These are phyloP conservation scores for Drosophila baimaii DNA, from an alignment of 1,140 invertebrate species.

Conservation along the genomic window DNA sequence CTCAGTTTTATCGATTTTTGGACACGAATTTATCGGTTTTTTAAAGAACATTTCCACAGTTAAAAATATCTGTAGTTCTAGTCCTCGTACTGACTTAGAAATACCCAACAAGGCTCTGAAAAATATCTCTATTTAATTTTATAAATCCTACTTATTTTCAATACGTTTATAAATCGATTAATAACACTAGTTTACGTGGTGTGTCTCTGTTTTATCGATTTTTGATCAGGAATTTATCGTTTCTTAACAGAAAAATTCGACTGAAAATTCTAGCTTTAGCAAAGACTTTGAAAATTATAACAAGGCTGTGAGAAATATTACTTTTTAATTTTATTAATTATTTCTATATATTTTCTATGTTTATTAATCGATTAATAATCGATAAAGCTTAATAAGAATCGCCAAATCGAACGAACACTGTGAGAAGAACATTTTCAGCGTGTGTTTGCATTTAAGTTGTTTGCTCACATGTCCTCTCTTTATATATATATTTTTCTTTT, in stretches of 20 bases:
- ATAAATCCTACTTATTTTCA: neutral
- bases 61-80: too few species aligned
- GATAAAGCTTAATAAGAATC: neutral
- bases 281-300: neutral
- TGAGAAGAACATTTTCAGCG: conserved; percentile 18
- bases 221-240: neutral
- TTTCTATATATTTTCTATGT: neutral
- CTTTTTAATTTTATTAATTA: too few species aligned
- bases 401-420: neutral
- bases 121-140: too few species aligned
- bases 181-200: neutral
- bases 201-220: neutral
- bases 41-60: neutral
- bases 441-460: conserved; percentile 51
- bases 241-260: neutral
- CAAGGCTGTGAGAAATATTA: neutral
- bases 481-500: neutral
- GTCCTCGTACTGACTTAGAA: neutral
- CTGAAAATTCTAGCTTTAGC: accelerated
- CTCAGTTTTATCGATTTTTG: neutral
- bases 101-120: accelerated
- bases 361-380: neutral
- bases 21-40: neutral
- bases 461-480: conserved; percentile 73
- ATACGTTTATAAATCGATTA: neutral